Conservation (phyloP, 2,797 vertebrate species). For the Chaenodraco wilsoni region DNA sequence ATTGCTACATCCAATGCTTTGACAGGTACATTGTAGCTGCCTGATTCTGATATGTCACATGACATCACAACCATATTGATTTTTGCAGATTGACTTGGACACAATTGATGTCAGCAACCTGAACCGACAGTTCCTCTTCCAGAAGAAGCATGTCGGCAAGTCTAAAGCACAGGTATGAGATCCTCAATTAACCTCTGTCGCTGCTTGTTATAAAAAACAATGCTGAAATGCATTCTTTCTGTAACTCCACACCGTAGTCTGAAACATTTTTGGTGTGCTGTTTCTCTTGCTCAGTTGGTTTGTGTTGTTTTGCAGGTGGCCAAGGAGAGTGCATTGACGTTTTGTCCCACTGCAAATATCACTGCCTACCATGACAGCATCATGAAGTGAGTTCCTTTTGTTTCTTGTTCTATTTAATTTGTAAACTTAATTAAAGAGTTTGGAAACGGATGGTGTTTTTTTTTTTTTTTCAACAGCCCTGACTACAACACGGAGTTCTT, state of each 20-base stretch:
- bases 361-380: constrained; percentile 97
- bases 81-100: constrained; percentile 94
- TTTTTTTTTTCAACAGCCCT: constrained; percentile 80
- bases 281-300: neutral
- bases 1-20: neutral
- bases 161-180: constrained; percentile 95
- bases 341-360: constrained; percentile 95
- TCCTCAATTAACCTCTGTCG: neutral
- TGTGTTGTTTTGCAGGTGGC: constrained; percentile 88
- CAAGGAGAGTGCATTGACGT: constrained; percentile 95
- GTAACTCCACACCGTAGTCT: neutral
- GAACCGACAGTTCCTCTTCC: constrained; percentile 98
- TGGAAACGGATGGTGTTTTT: neutral
- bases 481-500: constrained; percentile 99
- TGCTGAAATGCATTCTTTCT: neutral
- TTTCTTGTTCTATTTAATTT: neutral
- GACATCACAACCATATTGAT: neutral
- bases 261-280: neutral
- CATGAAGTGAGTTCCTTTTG: constrained; percentile 89
- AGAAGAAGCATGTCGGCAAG: constrained; percentile 99
- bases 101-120: constrained; percentile 99
- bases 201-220: neutral
- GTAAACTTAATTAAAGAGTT: neutral
- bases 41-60: neutral
- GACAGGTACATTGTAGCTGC: neutral